Evolutionary conservation across 1,140 invertebrate genomes (phyloP), one percentile per base, ranked within the genome.

Genomic region (Drosophila kikkawai): DNA sequence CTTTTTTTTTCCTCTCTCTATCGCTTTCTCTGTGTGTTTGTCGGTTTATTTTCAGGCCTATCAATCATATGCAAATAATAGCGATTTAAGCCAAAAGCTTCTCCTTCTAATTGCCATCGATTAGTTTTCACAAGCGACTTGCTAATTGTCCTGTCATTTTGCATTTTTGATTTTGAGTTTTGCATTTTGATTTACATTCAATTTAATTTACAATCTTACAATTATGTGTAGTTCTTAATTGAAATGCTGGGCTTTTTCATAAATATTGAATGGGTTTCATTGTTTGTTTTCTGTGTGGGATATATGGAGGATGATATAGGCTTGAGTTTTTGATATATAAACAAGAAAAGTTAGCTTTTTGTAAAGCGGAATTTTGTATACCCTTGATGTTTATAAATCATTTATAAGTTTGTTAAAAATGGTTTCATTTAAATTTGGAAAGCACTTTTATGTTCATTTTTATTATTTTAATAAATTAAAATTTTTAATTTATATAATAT

Each of bases 51-150:
- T 26, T 39, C 34, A 55, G 53, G 36, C 36, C 73, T 29, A 77
- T 77, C 75, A 77, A 69, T 77, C 64, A 69, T 69, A 77, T 77
- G 75, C 74, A 77, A 77, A 76, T 77, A 77, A 61, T 15, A 37
- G 44, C 64, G 63, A 60, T 76, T 60, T 60, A 37, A 77, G 42
- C 37, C 59, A 34, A 44, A 51, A n/a, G 51, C 34, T 22, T 37
- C 42, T 5, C 12, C 17, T 19, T 45, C 42, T 77, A 76, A 76
- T 77, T 77, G 55, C 75, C 51, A 65, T 53, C 70, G 75, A 77
- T 85, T 69, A 64, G 73, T 66, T 66, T 48, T 68, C 39, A 41
- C 44, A 65, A 71, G 63, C 68, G 80, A 26, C 41, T 79, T 65
- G 63, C 74, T 87, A 87, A 87, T 82, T 85, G 69, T 64, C 41